Evolutionary conservation across 2,888 invertebrate genomes (phyloP).

Genomic region (Tenthredo amoena): DNA sequence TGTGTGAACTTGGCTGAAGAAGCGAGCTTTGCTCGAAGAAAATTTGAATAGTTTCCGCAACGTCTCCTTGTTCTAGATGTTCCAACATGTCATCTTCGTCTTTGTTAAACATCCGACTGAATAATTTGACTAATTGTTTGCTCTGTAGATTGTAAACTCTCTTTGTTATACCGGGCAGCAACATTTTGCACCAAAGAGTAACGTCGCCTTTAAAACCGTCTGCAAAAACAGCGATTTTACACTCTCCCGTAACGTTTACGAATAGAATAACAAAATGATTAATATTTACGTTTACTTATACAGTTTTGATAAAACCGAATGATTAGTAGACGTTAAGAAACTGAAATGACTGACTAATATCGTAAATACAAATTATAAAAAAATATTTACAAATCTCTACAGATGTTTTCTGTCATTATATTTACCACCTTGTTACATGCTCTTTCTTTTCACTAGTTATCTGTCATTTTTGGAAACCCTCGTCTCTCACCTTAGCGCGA

Average conservation of each 20-base stretch:
- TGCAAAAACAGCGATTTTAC: conserved; percentile 43
- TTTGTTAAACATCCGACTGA: conserved; percentile 88
- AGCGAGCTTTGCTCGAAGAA: conserved; percentile 86
- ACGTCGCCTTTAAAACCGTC: conserved; percentile 88
- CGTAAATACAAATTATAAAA: background rate
- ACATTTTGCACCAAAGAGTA: conserved; percentile 88
- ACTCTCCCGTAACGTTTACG: background rate
- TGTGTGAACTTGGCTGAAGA: conserved; percentile 83
- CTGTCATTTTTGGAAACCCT: background rate
- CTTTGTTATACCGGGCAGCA: conserved; percentile 91
- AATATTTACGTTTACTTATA: background rate
- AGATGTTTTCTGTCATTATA: background rate
- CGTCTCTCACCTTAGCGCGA: background rate
- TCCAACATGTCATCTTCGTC: conserved; percentile 91
- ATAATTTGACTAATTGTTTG: conserved; percentile 94
- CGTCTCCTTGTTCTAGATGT: conserved; percentile 93
- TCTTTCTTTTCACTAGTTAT: background rate
- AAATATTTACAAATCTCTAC: background rate
- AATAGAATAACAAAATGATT: background rate
- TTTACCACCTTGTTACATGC: background rate
- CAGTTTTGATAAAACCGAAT: background rate
- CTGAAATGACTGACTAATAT: background rate
- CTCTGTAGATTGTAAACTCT: conserved; percentile 95
- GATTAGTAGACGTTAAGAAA: background rate
- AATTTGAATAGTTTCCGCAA: conserved; percentile 90